Evolutionary conservation across 2,113 vertebrate species (phyloP).

Genomic region (Emberiza fucata): DNA sequence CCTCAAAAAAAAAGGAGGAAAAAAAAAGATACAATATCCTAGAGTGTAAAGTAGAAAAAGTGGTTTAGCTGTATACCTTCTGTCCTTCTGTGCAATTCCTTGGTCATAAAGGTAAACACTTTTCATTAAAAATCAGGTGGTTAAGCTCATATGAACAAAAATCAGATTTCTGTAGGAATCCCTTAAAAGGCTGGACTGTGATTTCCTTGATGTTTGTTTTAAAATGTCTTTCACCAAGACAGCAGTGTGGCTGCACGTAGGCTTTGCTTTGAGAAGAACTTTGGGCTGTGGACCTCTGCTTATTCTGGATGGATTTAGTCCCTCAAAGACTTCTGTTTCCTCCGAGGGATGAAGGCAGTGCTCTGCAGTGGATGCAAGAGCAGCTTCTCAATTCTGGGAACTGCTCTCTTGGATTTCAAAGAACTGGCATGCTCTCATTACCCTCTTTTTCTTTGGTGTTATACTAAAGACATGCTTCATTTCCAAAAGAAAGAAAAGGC

Average conservation of each 20-base stretch:
- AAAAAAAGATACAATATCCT: neutral
- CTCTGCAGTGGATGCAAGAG: neutral
- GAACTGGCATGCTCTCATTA: neutral
- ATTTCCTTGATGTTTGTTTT: neutral
- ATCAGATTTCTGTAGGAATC: neutral
- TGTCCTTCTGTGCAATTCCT: neutral
- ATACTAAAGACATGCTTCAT: neutral
- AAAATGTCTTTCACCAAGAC: neutral
- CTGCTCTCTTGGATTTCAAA: constrained; percentile 13
- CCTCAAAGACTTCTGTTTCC: neutral
- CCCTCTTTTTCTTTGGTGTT: neutral
- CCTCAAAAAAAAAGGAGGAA: too few species aligned
- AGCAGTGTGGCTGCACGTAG: accelerated
- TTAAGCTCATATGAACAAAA: neutral
- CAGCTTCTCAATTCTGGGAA: constrained; percentile 27
- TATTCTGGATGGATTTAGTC: neutral
- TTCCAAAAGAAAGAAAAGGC: neutral
- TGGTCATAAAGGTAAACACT: neutral
- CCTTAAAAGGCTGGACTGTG: neutral
- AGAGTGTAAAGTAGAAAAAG: neutral
- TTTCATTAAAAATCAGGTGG: neutral
- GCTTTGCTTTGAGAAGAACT: neutral
- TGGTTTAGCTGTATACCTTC: neutral
- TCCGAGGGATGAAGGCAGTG: neutral
- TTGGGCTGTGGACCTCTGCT: neutral